Evolutionary conservation across 92 coral and sea anemone genomes (phyloP).

Genomic region (Zoanthus gigantus): DNA sequence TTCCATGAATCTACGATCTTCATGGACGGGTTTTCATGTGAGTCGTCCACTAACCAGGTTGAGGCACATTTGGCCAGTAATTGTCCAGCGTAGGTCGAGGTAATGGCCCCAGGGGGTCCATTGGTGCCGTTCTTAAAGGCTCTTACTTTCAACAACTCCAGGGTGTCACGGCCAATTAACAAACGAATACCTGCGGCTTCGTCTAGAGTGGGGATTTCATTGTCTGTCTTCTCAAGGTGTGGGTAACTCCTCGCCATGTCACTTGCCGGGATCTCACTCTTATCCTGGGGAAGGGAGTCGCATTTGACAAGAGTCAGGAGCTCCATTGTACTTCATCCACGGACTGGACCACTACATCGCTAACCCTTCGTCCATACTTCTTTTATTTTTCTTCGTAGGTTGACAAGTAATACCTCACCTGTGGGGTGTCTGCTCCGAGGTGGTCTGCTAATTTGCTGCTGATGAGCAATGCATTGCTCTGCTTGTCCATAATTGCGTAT

Average conservation of each 20-base stretch:
- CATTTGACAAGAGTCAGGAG: slow-evolving; percentile 65
- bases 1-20: slow-evolving; percentile 57
- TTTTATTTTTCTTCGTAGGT: slow-evolving; percentile 57
- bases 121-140: slow-evolving; percentile 65
- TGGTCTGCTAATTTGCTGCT: slow-evolving; percentile 65
- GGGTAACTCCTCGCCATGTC: slow-evolving; percentile 68
- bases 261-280: slow-evolving; percentile 63
- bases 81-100: slow-evolving; percentile 70
- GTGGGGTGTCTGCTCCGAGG: slow-evolving; percentile 62
- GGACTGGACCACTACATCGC: slow-evolving; percentile 45
- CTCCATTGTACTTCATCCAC: background rate
- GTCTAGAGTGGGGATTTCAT: slow-evolving; percentile 65
- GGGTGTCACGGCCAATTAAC: slow-evolving; percentile 50
- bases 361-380: slow-evolving; percentile 56
- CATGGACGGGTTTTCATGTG: slow-evolving; percentile 45
- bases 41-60: slow-evolving; percentile 37
- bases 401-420: slow-evolving; percentile 57
- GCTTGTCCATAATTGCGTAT: slow-evolving; percentile 65
- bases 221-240: slow-evolving; percentile 61
- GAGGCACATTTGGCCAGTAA: slow-evolving; percentile 40
- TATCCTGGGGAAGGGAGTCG: slow-evolving; percentile 65
- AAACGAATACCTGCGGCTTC: slow-evolving; percentile 48
- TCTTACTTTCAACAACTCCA: slow-evolving; percentile 53
- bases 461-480: slow-evolving; percentile 65
- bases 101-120: slow-evolving; percentile 66